Percentiles rank a stretch among this genome's conserved stretches.
Conservation (phyloP, 2,797 vertebrate species). For the Cyclopterus lumpus region DNA sequence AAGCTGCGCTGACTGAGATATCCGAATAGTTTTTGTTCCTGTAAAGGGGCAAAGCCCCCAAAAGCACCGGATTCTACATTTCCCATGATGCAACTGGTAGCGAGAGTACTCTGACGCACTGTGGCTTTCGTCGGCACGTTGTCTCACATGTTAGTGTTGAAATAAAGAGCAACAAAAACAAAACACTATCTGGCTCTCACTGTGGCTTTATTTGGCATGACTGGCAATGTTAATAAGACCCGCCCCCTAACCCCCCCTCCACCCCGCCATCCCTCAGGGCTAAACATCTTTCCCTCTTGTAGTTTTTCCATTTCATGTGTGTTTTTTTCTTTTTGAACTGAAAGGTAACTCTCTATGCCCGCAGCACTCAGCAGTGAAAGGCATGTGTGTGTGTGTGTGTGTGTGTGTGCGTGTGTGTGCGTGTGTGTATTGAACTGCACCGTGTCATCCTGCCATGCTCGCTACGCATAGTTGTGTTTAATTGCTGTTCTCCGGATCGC, state of each 20-base stretch:
- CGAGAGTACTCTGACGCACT: slow-evolving; percentile 4
- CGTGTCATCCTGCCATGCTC: not conserved
- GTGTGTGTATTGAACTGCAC: not conserved
- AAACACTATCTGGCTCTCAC: not conserved
- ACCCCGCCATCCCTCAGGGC: not conserved
- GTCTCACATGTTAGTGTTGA: slow-evolving; percentile 55
- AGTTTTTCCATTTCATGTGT: slow-evolving; percentile 4
- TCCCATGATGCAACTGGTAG: not conserved
- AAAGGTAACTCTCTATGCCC: not conserved
- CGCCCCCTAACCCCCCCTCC: not conserved
- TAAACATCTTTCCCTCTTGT: not conserved
- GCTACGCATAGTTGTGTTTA: slow-evolving; percentile 60
- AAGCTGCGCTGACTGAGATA: not conserved
- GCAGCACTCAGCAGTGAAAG: not conserved
- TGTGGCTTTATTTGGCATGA: slow-evolving; percentile 50
- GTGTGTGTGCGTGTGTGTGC: not conserved
- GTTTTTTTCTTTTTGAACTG: not conserved
- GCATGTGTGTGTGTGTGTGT: not conserved
- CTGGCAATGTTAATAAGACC: not conserved
- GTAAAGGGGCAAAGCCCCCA: not conserved
- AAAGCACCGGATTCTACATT: slow-evolving; percentile 8
- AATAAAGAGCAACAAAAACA: slow-evolving; percentile 64
- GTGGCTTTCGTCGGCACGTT: slow-evolving; percentile 38
- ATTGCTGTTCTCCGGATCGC: slow-evolving; percentile 47
- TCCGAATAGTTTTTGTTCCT: not conserved